Percentiles rank a stretch among this genome's conserved stretches.
These are phyloP conservation scores for Alligator sinensis DNA, from an alignment of 2,113 vertebrate genomes.

Conservation along the genomic window DNA sequence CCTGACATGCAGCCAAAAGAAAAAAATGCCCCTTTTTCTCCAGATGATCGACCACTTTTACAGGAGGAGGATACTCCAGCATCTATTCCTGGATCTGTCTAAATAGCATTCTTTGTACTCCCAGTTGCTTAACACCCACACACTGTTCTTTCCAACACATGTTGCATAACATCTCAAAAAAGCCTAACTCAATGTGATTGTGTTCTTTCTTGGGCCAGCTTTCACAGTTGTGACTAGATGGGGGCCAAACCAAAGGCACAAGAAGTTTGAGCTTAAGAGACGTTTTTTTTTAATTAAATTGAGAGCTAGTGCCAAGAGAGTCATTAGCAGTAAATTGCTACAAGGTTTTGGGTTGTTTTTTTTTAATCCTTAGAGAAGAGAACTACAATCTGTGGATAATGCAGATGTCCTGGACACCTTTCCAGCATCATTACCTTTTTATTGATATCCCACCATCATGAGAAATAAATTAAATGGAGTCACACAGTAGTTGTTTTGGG, in stretches of 20 bases:
- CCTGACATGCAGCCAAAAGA: constrained; percentile 68
- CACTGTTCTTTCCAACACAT: constrained; percentile 35
- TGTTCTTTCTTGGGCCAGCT: neutral
- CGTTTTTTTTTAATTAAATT: constrained; percentile 18
- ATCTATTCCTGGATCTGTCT: constrained; percentile 56
- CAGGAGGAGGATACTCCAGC: constrained; percentile 42
- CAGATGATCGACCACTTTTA: constrained; percentile 61
- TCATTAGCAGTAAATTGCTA: constrained; percentile 47
- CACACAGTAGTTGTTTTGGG: neutral
- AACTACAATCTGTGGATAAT: neutral
- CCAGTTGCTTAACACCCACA: constrained; percentile 53
- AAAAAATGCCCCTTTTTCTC: constrained; percentile 54
- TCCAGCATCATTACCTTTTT: neutral
- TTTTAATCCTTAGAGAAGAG: neutral
- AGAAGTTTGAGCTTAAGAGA: constrained; percentile 45
- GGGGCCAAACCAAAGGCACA: constrained; percentile 47
- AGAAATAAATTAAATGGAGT: constrained; percentile 16
- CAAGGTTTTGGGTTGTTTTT: neutral
- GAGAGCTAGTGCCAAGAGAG: constrained; percentile 59
- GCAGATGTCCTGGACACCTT: neutral
- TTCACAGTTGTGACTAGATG: constrained; percentile 44
- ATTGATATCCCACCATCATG: neutral
- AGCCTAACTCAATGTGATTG: constrained; percentile 28
- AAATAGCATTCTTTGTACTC: constrained; percentile 50
- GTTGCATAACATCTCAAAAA: constrained; percentile 36